Percentiles rank a stretch among this genome's conserved stretches.
phyloP scores from a whole-genome alignment of 2,113 vertebrate genomes.

The Indri indri region DNA sequence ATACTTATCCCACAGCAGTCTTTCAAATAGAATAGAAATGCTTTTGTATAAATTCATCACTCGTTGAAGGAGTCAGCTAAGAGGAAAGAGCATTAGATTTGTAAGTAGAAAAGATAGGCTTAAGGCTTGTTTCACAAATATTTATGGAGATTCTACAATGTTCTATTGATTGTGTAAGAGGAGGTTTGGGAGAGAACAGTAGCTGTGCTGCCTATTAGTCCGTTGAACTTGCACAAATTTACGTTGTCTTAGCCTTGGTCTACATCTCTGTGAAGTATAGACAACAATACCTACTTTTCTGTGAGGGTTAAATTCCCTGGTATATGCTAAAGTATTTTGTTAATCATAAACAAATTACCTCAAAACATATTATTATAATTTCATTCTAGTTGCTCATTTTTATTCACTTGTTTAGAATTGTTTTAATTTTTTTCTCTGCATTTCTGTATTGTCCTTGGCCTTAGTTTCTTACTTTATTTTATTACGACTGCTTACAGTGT shows the following conservation, averaged over 20 bases:
- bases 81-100: neutral
- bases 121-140: neutral
- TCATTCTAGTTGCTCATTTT: neutral
- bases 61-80: neutral
- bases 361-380: neutral
- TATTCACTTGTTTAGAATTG: conserved; percentile 2
- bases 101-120: neutral
- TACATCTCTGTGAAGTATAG: neutral
- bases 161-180: neutral
- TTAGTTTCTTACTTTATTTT: conserved; percentile 14
- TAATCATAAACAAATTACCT: neutral
- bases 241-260: neutral
- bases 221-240: neutral
- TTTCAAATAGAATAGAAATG: neutral
- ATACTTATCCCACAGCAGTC: neutral
- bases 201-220: neutral
- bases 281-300: neutral
- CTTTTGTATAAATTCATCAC: neutral
- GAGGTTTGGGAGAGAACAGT: neutral
- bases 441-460: conserved; percentile 34
- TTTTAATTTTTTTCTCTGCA: neutral
- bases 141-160: neutral
- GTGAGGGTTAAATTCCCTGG: neutral
- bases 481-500: neutral
- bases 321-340: neutral